These are phyloP conservation scores for Galemys pyrenaicus DNA, from an alignment of 2,113 vertebrate species.

Conservation along the genomic window DNA sequence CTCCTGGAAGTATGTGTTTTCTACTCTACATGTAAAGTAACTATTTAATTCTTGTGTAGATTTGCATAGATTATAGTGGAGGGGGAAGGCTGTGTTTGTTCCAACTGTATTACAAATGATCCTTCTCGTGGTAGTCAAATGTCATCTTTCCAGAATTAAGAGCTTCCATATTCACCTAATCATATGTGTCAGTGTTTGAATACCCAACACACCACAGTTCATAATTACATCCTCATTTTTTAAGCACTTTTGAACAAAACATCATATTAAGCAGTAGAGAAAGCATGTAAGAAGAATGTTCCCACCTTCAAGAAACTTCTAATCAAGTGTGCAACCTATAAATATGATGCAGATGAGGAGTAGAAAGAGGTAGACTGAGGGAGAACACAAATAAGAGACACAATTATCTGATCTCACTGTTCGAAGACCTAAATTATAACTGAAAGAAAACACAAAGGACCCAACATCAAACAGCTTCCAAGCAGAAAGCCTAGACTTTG, in stretches of 20 bases:
- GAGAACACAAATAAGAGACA: background rate
- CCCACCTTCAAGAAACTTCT: background rate
- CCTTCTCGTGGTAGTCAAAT: background rate
- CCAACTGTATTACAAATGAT: background rate
- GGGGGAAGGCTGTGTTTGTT: background rate
- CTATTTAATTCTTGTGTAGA: background rate
- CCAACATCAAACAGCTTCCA: background rate
- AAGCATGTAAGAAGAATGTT: background rate
- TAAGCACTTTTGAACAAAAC: conserved; percentile 39
- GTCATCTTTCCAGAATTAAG: conserved; percentile 21
- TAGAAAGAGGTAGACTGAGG: background rate
- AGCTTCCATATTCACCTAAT: background rate
- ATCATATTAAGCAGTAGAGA: background rate
- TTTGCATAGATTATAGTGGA: background rate
- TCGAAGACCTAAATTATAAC: background rate
- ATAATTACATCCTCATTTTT: background rate
- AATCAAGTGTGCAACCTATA: background rate
- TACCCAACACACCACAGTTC: background rate
- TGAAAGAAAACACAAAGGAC: background rate
- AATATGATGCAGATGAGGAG: background rate
- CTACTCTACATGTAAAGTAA: background rate
- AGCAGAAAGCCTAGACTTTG: background rate
- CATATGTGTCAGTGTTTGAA: background rate
- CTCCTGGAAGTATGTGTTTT: background rate
- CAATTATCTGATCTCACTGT: background rate